Evolutionary conservation across 2,113 vertebrate species (phyloP), one percentile per base, ranked within the genome.

Genomic region (Anhinga rufa): DNA sequence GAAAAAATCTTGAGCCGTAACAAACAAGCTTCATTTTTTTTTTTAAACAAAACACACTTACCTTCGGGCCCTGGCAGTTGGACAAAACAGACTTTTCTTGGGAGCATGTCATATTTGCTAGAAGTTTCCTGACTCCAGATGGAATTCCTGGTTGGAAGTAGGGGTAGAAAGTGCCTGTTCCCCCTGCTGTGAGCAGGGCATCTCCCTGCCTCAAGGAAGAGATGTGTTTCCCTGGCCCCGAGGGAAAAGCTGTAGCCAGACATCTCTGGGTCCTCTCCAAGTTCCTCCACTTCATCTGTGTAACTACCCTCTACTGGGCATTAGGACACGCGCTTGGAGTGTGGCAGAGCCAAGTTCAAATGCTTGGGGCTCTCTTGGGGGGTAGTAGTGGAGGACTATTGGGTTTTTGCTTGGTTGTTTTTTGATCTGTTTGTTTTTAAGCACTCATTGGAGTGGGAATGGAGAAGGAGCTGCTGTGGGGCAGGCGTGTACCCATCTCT

Each of bases 161-260:
- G 26, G 12, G 25, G 69, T 5, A 68, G 26, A 52, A 90, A 48
- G 44, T 52, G 19, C 12, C 20, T 65, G 38, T 42, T 9, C 31
- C 13, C 3, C 48, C 22, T 71, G 49, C 20, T 7, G 1, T 58
- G 31, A 82, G 36, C 31, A 40, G 40, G 17, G n/a, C 49, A 66
- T 65, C 29, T 54, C 6, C 16, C 34, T 82, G 24, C 5, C 12
- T 36, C 25, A 22, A 18, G 51, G 70, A 68, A 34, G 17, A 40
- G 49, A 55, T 1, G 1, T 3, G 4, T 31, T 57, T 83, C 25
- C 5, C 6, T 57, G n/a, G 12, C 4, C 21, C 18, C 2, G 13
- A 32, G n/a, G 48, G 44, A n/a, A 62, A 36, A 71, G 25, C 36
- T 75, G 8, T 78, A 74, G 84, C 15, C 26, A 42, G 31, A 28